A percentile compares a stretch with the other conserved stretches of the same genome.
Conservation (phyloP, 2,888 invertebrate genomes). For the Euzetes globulus region DNA sequence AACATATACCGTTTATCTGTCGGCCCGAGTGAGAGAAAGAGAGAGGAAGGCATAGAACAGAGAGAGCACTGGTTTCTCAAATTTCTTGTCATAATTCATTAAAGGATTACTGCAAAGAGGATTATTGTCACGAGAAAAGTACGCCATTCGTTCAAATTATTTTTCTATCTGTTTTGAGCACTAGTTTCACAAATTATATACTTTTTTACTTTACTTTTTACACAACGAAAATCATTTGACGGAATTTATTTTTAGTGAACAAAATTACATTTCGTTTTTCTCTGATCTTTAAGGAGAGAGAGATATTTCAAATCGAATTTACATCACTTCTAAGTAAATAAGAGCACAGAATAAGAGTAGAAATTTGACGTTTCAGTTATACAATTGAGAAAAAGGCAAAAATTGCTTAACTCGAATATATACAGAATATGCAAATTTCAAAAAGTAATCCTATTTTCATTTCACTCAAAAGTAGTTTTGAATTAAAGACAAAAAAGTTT, state of each 20-base stretch:
- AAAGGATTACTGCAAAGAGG: constrained; percentile 23
- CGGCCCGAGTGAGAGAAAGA: neutral
- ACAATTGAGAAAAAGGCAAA: too few relatives aligned
- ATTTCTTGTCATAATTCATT: constrained; percentile 29
- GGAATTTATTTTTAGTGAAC: neutral
- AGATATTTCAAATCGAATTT: neutral
- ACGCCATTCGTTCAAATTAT: constrained; percentile 9
- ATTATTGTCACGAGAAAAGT: constrained; percentile 17
- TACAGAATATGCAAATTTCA: too few relatives aligned
- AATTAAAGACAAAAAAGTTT: too few relatives aligned
- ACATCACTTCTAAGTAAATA: too few relatives aligned
- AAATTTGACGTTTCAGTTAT: too few relatives aligned
- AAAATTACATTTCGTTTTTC: neutral
- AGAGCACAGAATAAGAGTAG: too few relatives aligned
- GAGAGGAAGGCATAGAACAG: neutral
- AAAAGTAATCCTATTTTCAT: too few relatives aligned
- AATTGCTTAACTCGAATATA: too few relatives aligned
- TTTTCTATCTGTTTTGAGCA: neutral
- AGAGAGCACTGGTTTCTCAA: neutral
- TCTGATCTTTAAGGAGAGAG: neutral
- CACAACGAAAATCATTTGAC: neutral
- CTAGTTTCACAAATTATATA: neutral
- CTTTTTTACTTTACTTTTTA: neutral
- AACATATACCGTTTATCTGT: too few relatives aligned
- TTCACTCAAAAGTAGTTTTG: too few relatives aligned